These are phyloP conservation scores for Lanius ludovicianus DNA, from an alignment of 2,113 vertebrate species.

Conservation along the genomic window DNA sequence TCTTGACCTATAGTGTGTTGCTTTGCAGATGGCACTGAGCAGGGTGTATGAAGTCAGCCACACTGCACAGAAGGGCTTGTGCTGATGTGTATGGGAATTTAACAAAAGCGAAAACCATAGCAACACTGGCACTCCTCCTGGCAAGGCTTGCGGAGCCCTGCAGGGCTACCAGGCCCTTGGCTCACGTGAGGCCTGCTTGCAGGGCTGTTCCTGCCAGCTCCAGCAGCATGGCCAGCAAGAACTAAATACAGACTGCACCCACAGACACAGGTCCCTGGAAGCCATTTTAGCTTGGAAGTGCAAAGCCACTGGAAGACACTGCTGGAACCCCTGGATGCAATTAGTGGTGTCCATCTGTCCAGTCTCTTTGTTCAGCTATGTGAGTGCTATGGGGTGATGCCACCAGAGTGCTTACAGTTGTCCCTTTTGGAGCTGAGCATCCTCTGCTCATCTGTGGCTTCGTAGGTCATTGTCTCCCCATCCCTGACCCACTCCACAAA, in stretches of 20 bases:
- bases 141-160: not conserved
- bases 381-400: not conserved
- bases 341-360: not conserved
- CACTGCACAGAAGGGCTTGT: not conserved
- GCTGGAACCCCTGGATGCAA: not conserved
- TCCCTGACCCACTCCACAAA: not conserved
- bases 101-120: constrained; percentile 28
- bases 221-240: not conserved
- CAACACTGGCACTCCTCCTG: constrained; percentile 27
- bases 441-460: not conserved
- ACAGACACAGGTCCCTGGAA: not conserved
- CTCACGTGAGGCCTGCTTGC: not conserved
- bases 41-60: not conserved
- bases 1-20: not conserved
- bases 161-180: not conserved
- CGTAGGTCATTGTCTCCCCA: fast-evolving
- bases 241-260: not conserved
- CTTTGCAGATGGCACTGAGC: not conserved
- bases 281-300: not conserved
- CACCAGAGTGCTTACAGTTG: not conserved
- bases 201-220: not conserved
- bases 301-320: not conserved
- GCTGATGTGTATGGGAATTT: not conserved
- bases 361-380: not conserved
- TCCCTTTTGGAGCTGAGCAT: not conserved